Conservation (phyloP, 2,888 invertebrate species). For the Muscina levida region DNA sequence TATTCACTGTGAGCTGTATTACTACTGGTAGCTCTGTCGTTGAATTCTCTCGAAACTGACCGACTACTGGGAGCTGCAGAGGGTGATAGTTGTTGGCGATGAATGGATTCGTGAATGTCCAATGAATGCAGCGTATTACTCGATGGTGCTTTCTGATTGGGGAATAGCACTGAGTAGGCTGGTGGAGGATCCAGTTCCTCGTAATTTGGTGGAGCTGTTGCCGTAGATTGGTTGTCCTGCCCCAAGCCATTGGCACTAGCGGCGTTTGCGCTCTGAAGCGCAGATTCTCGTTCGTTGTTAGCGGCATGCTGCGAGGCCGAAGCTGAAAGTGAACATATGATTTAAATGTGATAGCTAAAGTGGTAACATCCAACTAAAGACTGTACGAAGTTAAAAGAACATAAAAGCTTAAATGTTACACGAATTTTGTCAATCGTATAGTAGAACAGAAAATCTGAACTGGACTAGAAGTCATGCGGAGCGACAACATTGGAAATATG, state of each 20-base stretch:
- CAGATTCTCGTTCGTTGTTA: conserved; percentile 77
- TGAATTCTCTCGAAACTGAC: conserved; percentile 45
- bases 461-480: conserved; percentile 31
- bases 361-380: conserved; percentile 74
- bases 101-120: conserved; percentile 65
- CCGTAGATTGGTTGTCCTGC: conserved; percentile 70
- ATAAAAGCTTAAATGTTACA: too few species aligned
- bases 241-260: conserved; percentile 67
- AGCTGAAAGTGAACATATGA: conserved; percentile 77
- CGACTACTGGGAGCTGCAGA: conserved; percentile 58
- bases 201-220: conserved; percentile 82
- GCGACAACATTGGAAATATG: not conserved
- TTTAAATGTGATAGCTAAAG: conserved; percentile 76
- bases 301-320: conserved; percentile 78
- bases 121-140: conserved; percentile 72
- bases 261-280: conserved; percentile 72
- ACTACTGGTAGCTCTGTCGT: conserved; percentile 57
- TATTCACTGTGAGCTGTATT: conserved; percentile 15
- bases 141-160: conserved; percentile 79
- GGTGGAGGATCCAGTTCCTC: conserved; percentile 84
- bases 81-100: conserved; percentile 56
- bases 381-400: too few species aligned
- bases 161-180: conserved; percentile 85
- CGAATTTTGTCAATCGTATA: conserved; percentile 3
- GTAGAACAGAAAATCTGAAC: too few species aligned